Percentiles rank a stretch among this genome's conserved stretches.
These are phyloP conservation scores for Salticus scenicus DNA, from an alignment of 2,888 invertebrate species.

Conservation along the genomic window DNA sequence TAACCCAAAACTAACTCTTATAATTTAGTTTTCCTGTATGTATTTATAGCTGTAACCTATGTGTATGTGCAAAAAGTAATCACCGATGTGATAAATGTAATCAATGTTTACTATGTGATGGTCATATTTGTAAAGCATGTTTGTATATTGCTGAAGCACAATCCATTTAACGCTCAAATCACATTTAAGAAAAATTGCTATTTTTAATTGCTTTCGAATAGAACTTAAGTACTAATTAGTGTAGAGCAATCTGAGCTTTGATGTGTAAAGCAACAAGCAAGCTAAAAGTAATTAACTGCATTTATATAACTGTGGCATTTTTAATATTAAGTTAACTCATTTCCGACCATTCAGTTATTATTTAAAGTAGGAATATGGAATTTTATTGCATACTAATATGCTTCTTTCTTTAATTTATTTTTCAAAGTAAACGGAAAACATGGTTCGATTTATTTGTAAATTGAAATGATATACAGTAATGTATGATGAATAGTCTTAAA, in stretches of 20 bases:
- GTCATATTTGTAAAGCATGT: neutral
- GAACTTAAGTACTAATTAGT: neutral
- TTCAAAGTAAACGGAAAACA: neutral
- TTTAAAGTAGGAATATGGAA: neutral
- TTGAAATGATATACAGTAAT: neutral
- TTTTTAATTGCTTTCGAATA: neutral
- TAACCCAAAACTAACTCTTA: no score
- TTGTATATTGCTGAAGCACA: neutral
- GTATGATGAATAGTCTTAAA: no score
- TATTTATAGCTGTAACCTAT: neutral
- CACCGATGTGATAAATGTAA: neutral
- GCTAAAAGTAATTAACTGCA: neutral
- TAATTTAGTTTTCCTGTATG: neutral
- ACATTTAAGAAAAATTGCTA: neutral
- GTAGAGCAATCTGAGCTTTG: neutral
- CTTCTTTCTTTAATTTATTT: neutral
- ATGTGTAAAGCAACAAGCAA: neutral
- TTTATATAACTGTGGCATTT: constrained; percentile 7
- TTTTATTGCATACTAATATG: neutral
- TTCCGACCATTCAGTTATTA: neutral
- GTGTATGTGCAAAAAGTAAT: neutral
- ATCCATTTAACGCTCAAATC: constrained; percentile 4
- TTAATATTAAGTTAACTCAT: neutral
- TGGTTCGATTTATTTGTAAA: neutral
- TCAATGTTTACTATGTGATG: neutral